Base-by-base conservation (phyloP, 2,797 vertebrate species). In the Odontamblyopus lacepedii region DNA sequence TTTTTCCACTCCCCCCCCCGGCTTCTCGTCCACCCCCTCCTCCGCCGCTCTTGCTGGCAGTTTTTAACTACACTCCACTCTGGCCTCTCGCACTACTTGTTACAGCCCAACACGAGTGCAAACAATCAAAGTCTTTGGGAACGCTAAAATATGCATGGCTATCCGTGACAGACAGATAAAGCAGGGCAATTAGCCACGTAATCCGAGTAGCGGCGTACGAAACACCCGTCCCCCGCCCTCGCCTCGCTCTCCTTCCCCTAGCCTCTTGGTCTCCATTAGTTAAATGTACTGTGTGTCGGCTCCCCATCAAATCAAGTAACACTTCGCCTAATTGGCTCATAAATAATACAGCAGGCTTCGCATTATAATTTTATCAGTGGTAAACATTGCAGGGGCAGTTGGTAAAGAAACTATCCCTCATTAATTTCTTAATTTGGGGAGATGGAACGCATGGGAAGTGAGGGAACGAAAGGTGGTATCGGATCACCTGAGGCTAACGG, bases 241-340 rank as follows among this genome's bases (percentile, higher is more conserved):
- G 88, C 92, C 95, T 91, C 92, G 8, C n/a, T n/a, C 87, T 86
- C 83, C 83, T 81, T 90, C 86, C 60, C 82, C 88, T 90, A 87
- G 88, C 92, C 95, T 91, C 92, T 94, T 94, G 95, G 93, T 97
- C 96, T 97, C 96, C 96, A 98, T 98, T 98, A 99, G 98, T 97
- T 98, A 99, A 98, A 98, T 98, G 97, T 96, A 95, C 97, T 96
- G 96, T 96, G 96, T 96, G 95, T 95, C 95, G 95, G 95, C 96
- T 96, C 94, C 95, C 96, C 96, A 98, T 98, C 98, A 98, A 98
- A 98, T 98, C 97, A 98, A 97, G 97, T 96, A 98, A 99, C 97
- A 99, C 97, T 99, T 98, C 95, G 95, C 96, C 98, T 99, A 98
- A 99, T 98, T 99, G 98, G 97, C 93, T 99, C 95, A 98, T 98